Conservation (phyloP, 2,113 vertebrate species). For the Mobula hypostoma region DNA sequence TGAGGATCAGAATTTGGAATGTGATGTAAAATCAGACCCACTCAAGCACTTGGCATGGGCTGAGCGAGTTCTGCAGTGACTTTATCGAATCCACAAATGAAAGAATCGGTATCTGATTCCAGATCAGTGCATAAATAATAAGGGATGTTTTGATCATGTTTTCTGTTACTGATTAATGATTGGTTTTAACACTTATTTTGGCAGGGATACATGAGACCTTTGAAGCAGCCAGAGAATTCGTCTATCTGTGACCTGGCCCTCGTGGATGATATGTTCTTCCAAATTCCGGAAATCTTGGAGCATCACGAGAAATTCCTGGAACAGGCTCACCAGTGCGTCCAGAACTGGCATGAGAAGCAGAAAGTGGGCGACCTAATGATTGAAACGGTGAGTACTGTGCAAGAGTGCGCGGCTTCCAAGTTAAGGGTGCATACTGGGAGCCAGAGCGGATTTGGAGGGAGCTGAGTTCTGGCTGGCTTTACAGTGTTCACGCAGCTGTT, state of each 20-base stretch:
- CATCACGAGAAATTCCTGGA: constrained; percentile 95
- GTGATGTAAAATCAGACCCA: background rate
- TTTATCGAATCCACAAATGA: background rate
- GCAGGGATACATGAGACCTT: constrained; percentile 92
- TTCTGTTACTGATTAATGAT: background rate
- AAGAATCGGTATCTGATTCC: background rate
- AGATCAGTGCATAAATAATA: background rate
- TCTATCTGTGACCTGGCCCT: constrained; percentile 80
- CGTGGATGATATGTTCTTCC: constrained; percentile 95
- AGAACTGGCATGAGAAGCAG: constrained; percentile 89
- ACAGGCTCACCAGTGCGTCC: constrained; percentile 74
- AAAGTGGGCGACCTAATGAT: constrained; percentile 86
- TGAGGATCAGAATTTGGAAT: background rate
- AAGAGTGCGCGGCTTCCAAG: background rate
- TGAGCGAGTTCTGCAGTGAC: background rate
- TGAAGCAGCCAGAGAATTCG: constrained; percentile 86
- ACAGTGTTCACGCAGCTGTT: constrained; percentile 2
- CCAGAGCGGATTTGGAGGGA: background rate
- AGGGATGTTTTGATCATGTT: background rate
- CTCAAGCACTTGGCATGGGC: background rate
- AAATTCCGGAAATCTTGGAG: constrained; percentile 94
- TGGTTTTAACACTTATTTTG: background rate
- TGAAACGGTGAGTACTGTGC: constrained; percentile 71
- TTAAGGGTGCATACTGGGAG: too few species aligned
- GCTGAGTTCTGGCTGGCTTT: background rate